These are phyloP conservation scores for Phalanger gymnotis DNA, from an alignment of 2,797 vertebrate species.

Conservation along the genomic window DNA sequence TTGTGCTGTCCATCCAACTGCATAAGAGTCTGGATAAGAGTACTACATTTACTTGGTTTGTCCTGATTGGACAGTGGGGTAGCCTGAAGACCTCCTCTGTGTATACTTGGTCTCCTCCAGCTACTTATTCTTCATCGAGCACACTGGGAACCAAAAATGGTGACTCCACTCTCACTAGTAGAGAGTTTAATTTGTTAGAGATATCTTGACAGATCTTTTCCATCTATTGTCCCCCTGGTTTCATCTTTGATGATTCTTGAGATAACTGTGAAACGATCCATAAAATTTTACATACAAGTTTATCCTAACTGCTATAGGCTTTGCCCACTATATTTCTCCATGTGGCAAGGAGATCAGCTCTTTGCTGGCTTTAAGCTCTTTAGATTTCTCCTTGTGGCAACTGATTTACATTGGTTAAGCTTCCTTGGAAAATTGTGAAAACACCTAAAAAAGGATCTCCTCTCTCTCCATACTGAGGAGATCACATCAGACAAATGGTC, in stretches of 20 bases:
- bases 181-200: background rate
- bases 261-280: background rate
- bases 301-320: background rate
- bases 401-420: background rate
- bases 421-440: background rate
- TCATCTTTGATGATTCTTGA: background rate
- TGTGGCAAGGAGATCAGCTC: background rate
- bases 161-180: background rate
- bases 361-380: background rate
- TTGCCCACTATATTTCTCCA: background rate
- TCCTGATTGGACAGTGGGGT: background rate
- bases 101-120: background rate
- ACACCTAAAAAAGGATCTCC: background rate
- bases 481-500: background rate
- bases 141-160: background rate
- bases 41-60: background rate
- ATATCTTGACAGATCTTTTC: background rate
- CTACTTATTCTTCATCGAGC: background rate
- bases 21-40: background rate
- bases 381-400: background rate
- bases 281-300: background rate
- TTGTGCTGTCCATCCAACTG: background rate
- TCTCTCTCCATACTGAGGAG: background rate
- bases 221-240: background rate
- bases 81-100: background rate